Evolutionary conservation across 1,140 invertebrate species (phyloP), one percentile per base, ranked within the genome.

Genomic region (Lysiphlebus fabarum): DNA sequence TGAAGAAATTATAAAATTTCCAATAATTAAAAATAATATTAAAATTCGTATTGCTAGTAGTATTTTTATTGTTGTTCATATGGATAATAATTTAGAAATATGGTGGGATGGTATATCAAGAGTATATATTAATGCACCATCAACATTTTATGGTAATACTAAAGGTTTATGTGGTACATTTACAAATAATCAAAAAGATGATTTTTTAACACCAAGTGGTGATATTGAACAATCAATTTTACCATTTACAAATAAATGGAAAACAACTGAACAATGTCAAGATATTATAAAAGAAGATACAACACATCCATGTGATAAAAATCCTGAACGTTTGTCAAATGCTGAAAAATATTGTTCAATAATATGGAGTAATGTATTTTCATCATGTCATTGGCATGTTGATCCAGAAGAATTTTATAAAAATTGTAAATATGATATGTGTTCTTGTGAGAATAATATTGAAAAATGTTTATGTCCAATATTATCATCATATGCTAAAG

Each of bases 191-290:
- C 91, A 92, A 70, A 88, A 89, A 66, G 91, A 95, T 70, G 93
- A 96, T 72, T 95, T 95, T 73, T 68, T 91, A 6, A 95, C 93
- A 0, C 90, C 88, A 0, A 88, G 93, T 69, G 88, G 89, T 12
- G 91, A 94, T 69, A 73, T 90, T 0, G 92, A 95, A 69, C 85
- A 88, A 45, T 82, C 87, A 0, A 79, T 86, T 0, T 78, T 86
- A 7, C 82, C 87, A 0, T 95, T 96, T 73, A 91, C 90, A 0
- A 91, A 93, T 70, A 92, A 92, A 67, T 95, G 93, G 92, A 92
- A 91, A 73, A 89, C 87, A 0, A 83, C 83, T 34, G 87, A 91
- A 69, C 81, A 82, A 11, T 93, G 92, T 70, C 67, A 70, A 0
- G 81, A 87, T 49, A 80, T 88, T 38, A 67, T 78, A 1, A 77